These are phyloP conservation scores for Rhagonycha fulva DNA, from an alignment of 2,888 invertebrate species.

Conservation along the genomic window DNA sequence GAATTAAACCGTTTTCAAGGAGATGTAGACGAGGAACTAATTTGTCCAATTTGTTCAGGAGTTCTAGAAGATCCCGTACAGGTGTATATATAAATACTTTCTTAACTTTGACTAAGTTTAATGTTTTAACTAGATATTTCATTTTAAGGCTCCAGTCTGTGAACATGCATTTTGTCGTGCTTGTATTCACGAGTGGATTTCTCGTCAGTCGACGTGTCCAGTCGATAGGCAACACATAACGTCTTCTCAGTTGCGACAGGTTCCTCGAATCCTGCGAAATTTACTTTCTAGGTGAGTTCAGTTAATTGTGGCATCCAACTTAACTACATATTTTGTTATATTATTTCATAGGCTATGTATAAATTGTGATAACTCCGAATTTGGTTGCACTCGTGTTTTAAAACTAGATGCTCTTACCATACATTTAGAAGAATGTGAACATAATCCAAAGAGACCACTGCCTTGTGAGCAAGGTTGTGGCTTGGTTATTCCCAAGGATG, in stretches of 20 bases:
- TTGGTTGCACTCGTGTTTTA: constrained; percentile 83
- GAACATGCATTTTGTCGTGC: constrained; percentile 95
- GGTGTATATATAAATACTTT: constrained; percentile 59
- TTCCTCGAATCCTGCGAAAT: constrained; percentile 92
- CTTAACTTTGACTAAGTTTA: constrained; percentile 9
- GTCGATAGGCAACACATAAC: constrained; percentile 91
- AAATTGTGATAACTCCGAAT: constrained; percentile 86
- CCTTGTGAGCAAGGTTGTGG: constrained; percentile 95
- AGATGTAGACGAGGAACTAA: constrained; percentile 94
- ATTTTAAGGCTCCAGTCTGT: constrained; percentile 83
- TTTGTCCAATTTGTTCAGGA: constrained; percentile 95
- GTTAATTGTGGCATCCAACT: neutral
- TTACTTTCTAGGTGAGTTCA: constrained; percentile 74
- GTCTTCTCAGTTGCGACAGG: constrained; percentile 85
- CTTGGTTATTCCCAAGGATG: constrained; percentile 92
- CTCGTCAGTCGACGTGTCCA: constrained; percentile 91
- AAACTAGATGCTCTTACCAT: constrained; percentile 85
- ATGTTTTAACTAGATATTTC: constrained; percentile 18
- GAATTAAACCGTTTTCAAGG: constrained; percentile 93
- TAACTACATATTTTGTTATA: neutral
- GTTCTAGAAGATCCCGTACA: constrained; percentile 94
- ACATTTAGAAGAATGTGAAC: constrained; percentile 90
- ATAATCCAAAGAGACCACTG: constrained; percentile 91
- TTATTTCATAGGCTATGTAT: constrained; percentile 72
- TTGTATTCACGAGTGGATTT: constrained; percentile 95